phyloP scores from a whole-genome alignment of 2,797 vertebrate genomes.

The Smutsia temminckii region DNA sequence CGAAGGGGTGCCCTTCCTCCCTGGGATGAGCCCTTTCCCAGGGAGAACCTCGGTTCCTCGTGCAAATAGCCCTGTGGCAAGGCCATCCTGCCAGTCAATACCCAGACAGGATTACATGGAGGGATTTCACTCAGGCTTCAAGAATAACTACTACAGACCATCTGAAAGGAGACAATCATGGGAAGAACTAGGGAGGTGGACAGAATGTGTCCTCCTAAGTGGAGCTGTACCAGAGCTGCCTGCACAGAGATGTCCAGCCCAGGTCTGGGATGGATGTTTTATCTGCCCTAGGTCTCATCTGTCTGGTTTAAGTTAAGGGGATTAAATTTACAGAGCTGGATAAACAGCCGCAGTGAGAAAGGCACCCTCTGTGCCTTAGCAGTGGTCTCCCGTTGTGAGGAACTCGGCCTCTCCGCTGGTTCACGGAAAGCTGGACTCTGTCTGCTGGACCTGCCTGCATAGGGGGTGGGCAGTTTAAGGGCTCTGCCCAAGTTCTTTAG shows the following conservation, averaged over 20 bases:
- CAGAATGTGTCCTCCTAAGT: background rate
- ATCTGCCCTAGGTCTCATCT: background rate
- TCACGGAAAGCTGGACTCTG: background rate
- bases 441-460: background rate
- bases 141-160: background rate
- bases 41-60: conserved; percentile 4
- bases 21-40: conserved; percentile 53
- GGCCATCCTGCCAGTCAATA: background rate
- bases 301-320: background rate
- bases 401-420: background rate
- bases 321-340: background rate
- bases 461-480: background rate
- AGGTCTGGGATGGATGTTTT: background rate
- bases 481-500: conserved; percentile 43
- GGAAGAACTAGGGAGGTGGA: background rate
- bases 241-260: background rate
- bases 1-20: conserved; percentile 35
- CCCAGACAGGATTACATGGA: background rate
- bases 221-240: background rate
- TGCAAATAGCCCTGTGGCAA: conserved; percentile 44
- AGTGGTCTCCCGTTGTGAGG: background rate
- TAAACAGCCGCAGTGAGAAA: background rate
- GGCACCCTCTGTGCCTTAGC: background rate
- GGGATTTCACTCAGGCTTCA: background rate
- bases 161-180: background rate